These are phyloP conservation scores for Monochamus saltuarius DNA, from an alignment of 1,140 invertebrate species.

Conservation along the genomic window DNA sequence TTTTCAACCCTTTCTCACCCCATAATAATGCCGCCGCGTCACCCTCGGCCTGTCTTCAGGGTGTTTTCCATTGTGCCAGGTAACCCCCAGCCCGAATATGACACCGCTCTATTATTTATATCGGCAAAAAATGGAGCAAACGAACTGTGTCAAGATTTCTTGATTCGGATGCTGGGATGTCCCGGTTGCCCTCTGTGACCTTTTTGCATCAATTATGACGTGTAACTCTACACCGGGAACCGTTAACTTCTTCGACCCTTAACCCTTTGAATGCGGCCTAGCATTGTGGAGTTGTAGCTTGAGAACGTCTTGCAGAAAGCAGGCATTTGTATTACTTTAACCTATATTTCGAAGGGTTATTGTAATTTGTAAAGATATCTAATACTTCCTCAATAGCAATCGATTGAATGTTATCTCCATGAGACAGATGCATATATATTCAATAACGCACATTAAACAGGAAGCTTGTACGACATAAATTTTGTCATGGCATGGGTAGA, in stretches of 20 bases:
- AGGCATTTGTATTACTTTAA: too few species aligned
- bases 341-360: too few species aligned
- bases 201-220: slow-evolving; percentile 43
- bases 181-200: slow-evolving; percentile 28
- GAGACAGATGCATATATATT: too few species aligned
- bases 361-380: too few species aligned
- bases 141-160: slow-evolving; percentile 51
- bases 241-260: slow-evolving; percentile 26
- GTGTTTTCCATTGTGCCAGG: slow-evolving; percentile 49
- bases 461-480: too few species aligned
- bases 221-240: slow-evolving; percentile 40
- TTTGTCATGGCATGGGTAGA: too few species aligned
- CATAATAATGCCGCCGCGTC: slow-evolving; percentile 47
- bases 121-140: slow-evolving; percentile 48
- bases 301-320: too few species aligned
- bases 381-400: too few species aligned
- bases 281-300: too few species aligned
- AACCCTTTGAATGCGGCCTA: slow-evolving; percentile 1
- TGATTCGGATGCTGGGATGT: slow-evolving; percentile 31
- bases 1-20: slow-evolving; percentile 50
- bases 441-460: too few species aligned
- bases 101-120: slow-evolving; percentile 47
- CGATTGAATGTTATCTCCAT: too few species aligned
- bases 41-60: slow-evolving; percentile 50
- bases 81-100: slow-evolving; percentile 51